Conservation (phyloP, 1,140 invertebrate genomes). For the Hermatobates lingyangjiaoensis region DNA sequence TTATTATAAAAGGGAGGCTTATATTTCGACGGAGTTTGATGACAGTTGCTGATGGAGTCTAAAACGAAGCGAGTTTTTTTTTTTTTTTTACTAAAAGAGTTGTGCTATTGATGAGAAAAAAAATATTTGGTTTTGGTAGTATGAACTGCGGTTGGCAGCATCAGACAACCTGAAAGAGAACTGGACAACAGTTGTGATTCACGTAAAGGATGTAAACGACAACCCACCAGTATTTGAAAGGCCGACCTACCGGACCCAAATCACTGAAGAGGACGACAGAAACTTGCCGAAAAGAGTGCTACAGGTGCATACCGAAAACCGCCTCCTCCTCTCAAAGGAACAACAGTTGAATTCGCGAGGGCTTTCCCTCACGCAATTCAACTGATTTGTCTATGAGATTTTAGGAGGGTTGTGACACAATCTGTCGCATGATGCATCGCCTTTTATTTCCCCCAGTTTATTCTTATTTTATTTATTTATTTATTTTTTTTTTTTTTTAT, state of each 20-base stretch:
- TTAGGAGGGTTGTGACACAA: no score
- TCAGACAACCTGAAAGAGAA: slow-evolving; percentile 93
- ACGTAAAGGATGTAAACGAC: slow-evolving; percentile 89
- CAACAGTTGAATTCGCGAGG: no score
- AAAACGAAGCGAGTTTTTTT: no score
- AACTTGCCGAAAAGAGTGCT: slow-evolving; percentile 83
- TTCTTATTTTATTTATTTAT: slow-evolving; percentile 11
- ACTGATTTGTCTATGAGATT: no score
- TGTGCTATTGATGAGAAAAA: no score
- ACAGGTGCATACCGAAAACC: slow-evolving; percentile 39
- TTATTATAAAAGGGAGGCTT: no score
- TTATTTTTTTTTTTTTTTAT: slow-evolving; percentile 14
- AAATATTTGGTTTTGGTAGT: slow-evolving; percentile 44
- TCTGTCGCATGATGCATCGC: no score
- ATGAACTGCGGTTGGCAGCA: slow-evolving; percentile 77
- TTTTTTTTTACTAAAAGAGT: no score
- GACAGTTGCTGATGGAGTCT: no score
- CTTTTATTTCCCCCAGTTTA: no score
- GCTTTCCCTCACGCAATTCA: no score
- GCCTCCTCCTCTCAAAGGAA: not conserved
- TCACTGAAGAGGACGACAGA: slow-evolving; percentile 86
- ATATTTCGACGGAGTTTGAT: no score
- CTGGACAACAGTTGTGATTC: slow-evolving; percentile 85
- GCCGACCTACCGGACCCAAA: slow-evolving; percentile 83
- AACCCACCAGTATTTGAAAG: slow-evolving; percentile 74